Conservation (phyloP, 2,113 vertebrate species). For the Hylia prasina region DNA sequence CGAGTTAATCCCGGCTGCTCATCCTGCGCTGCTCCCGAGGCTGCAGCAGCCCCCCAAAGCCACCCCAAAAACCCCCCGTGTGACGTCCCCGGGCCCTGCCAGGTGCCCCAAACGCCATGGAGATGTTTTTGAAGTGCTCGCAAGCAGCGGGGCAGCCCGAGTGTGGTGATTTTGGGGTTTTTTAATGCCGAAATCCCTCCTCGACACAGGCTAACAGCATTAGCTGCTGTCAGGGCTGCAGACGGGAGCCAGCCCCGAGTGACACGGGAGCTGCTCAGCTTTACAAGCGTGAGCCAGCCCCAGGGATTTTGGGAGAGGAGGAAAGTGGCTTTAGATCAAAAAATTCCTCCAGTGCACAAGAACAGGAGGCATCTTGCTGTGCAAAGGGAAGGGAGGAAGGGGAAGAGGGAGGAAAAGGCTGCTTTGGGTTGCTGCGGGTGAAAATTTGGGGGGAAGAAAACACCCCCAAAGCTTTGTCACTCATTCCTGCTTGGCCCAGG, state of each 20-base stretch:
- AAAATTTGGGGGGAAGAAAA: not conserved
- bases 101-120: fast-evolving
- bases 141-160: fast-evolving
- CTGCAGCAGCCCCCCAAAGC: not conserved
- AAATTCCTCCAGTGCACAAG: not conserved
- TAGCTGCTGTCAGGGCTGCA: slow-evolving; percentile 39
- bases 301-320: not conserved
- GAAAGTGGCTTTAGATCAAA: not conserved
- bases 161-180: not conserved
- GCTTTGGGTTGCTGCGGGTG: fast-evolving
- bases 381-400: not conserved
- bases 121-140: not conserved
- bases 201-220: slow-evolving; percentile 27
- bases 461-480: fast-evolving
- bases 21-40: not conserved
- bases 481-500: not conserved
- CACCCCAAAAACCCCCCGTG: not conserved
- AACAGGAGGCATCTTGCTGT: fast-evolving
- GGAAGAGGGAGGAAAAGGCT: not conserved
- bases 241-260: not conserved
- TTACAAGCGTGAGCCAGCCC: not conserved
- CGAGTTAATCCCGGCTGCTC: not conserved
- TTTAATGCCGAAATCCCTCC: not conserved
- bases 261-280: not conserved
- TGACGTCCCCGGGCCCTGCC: fast-evolving